Base-by-base conservation (phyloP, 1,140 invertebrate genomes). In the Anagrus nilaparvatae region DNA sequence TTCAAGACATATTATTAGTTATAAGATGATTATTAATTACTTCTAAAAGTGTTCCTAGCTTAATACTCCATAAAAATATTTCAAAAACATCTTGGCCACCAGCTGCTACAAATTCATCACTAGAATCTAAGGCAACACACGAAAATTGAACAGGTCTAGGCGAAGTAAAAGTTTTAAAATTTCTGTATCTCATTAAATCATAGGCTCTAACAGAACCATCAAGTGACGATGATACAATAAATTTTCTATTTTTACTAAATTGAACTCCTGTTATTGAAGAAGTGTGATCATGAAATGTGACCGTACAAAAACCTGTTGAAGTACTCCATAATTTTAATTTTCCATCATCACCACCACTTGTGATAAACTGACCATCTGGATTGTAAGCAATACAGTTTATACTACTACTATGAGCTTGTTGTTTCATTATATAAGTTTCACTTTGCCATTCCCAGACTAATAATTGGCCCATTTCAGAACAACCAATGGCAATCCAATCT, bases 371-470 rank as follows among this genome's bases (percentile, higher is more conserved):
- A 0, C 91, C 93, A 69, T 97, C 92, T 0, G 84, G 79, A 0
- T 91, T 97, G 65, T 97, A 98, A 0, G 79, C 73, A 6, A 97
- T 67, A 57, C 82, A 86, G 9, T 78, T 82, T 80, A 95, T 93
- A 55, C 85, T 84, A 55, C 85, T 82, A 33, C 81, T 81, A 56
- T 98, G 95, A 0, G 90, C 90, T 67, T 97, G 93, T 55, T 98
- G 93, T 59, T 98, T 98, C 75, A 99, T 79, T 0, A 95, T 82
- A 54, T 95, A 97, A n/a, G 89, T 90, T 70, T 98, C 91, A 63
- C 91, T 96, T 66, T 96, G 92, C 94, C 94, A 98, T 69, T 98
- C 95, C 93, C 94, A 98, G 6, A 98, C 93, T 10, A 97, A 63
- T 14, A 99, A 63, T 59, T 97, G 92, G 1, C 92, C 93, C 3